Evolutionary conservation across 1,140 invertebrate genomes (phyloP), one percentile per base, ranked within the genome.

Genomic region (Orius insidiosus): DNA sequence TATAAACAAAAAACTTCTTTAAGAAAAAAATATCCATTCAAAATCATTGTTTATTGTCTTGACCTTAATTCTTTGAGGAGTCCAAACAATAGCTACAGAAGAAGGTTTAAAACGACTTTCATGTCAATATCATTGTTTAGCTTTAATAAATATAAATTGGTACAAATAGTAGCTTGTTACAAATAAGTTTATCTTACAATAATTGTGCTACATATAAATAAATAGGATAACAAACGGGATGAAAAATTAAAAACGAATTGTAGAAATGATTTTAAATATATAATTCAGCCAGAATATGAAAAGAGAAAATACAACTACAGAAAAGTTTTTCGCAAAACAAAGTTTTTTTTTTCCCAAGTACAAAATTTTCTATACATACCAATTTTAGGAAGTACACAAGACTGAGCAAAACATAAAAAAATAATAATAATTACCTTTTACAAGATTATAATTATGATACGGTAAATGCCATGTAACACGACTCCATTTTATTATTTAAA

Each of bases 381-480:
- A 36, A 19, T 46, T 18, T 11, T 41, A 39, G 39, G 46, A 42
- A 48, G 38, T 48, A 42, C 38, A 48, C 33, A 35, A 48, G 39
- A 48, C 46, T 48, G 46, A 48, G 46, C 46, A 48, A 48, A 48
- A 40, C 34, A 46, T 35, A 46, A 36, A 35, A 48, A 42, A 33
- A 47, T 47, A 38, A 41, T 47, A 47, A 34, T 42, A 46, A 43
- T 43, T 30, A 24, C 11, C 10, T 30, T 11, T 30, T 43, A 43
- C 24, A 30, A 43, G 5, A 43, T 18, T 30, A 48, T 48, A 42
- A 47, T 45, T 32, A 46, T 46, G 42, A 16, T 40, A 38, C 36
- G 46, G 46, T 48, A 48, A 48, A 48, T 48, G 46, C 46, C 19
- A 48, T 33, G 46, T 37, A 48, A 48, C 46, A 47, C 46, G 39